Evolutionary conservation across 1,140 invertebrate genomes (phyloP).

Genomic region (Caenorhabditis inopinata): DNA sequence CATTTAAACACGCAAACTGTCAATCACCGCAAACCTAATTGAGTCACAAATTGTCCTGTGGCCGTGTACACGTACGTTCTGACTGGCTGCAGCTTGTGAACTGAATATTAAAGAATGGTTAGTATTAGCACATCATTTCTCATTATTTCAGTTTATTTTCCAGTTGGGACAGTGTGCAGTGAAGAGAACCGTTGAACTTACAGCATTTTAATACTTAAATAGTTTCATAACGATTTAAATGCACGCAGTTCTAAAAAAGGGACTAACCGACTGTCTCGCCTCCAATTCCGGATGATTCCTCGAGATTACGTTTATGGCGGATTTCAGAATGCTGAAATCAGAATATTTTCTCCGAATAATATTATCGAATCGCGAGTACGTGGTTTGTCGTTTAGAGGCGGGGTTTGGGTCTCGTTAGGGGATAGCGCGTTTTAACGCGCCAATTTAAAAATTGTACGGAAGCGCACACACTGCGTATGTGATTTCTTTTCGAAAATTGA

Average conservation of each 20-base stretch:
- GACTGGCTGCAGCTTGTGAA: constrained; percentile 36
- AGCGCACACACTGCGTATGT: too few species aligned
- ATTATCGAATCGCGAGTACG: too few species aligned
- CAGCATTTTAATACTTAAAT: too few species aligned
- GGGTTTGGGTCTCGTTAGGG: too few species aligned
- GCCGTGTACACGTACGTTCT: constrained; percentile 45
- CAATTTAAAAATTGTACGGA: too few species aligned
- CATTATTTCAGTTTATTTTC: neutral
- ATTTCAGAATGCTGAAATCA: neutral
- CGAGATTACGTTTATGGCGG: neutral
- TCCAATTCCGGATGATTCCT: neutral
- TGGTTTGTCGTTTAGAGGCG: too few species aligned
- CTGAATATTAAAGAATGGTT: constrained; percentile 21
- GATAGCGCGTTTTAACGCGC: too few species aligned
- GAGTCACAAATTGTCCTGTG: constrained; percentile 37
- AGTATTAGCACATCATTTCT: neutral
- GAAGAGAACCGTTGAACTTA: too few species aligned
- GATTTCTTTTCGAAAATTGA: too few species aligned
- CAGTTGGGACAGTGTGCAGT: neutral
- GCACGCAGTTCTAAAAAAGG: neutral
- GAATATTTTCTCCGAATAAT: too few species aligned
- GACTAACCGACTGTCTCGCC: constrained; percentile 20
- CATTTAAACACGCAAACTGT: neutral
- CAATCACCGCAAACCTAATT: constrained; percentile 27
- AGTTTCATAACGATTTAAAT: neutral